A percentile compares a stretch with the other conserved stretches of the same genome.
Evolutionary conservation across 2,797 vertebrate genomes (phyloP).

Genomic region (Enteromius unitaeniatus): DNA sequence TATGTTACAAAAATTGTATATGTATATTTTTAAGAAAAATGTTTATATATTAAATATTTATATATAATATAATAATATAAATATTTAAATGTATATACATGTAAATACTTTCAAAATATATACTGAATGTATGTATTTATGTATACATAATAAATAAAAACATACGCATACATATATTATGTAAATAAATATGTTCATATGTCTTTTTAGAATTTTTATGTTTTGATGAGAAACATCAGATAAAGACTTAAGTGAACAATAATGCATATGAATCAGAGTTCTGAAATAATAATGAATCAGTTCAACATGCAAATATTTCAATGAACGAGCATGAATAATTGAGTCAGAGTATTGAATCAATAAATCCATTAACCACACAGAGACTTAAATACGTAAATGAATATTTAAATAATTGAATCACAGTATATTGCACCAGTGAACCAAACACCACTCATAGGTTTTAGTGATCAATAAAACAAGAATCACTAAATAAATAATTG

Average conservation of each 20-base stretch:
- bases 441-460: background rate
- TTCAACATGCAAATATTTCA: background rate
- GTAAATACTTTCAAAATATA: too few species aligned
- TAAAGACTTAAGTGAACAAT: background rate
- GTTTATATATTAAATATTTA: too few species aligned
- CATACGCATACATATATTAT: too few species aligned
- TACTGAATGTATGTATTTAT: too few species aligned
- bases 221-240: background rate
- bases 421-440: background rate
- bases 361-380: background rate
- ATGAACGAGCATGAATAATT: background rate
- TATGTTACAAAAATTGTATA: too few species aligned
- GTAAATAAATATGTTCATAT: too few species aligned
- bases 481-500: background rate
- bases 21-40: too few species aligned
- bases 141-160: too few species aligned
- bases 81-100: too few species aligned
- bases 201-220: background rate
- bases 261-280: background rate
- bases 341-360: background rate
- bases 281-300: background rate
- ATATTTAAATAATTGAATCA: background rate
- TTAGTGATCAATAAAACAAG: background rate
- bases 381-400: background rate
- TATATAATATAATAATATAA: too few species aligned